These are phyloP conservation scores for Mechanitis mazaeus DNA, from an alignment of 2,888 invertebrate genomes.

Conservation along the genomic window DNA sequence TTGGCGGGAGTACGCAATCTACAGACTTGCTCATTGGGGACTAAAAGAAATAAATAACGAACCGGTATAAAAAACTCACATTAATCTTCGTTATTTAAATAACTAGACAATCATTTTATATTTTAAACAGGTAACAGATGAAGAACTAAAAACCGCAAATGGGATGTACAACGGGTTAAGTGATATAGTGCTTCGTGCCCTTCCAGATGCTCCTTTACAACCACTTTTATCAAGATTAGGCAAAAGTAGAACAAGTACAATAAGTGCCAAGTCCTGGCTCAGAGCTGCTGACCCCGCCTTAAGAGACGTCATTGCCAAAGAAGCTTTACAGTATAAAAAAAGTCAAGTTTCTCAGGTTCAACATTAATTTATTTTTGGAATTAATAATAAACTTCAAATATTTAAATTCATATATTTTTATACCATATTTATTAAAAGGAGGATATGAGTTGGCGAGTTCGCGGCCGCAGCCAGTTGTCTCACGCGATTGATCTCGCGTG, in stretches of 20 bases:
- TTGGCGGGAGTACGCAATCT: conserved; percentile 90
- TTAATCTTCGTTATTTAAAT: not conserved
- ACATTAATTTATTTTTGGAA: not conserved
- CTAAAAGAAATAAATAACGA: conserved; percentile 80
- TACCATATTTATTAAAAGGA: conserved; percentile 69
- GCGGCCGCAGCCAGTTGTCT: conserved; percentile 83
- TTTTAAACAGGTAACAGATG: conserved; percentile 79
- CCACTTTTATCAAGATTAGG: conserved; percentile 84
- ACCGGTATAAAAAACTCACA: conserved; percentile 40
- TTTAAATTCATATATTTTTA: conserved; percentile 6
- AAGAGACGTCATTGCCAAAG: conserved; percentile 88
- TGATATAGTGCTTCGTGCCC: conserved; percentile 86
- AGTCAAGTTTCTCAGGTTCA: conserved; percentile 72
- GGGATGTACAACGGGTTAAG: conserved; percentile 83
- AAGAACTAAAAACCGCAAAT: conserved; percentile 82
- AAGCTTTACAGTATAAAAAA: conserved; percentile 88
- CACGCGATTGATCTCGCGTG: conserved; percentile 84
- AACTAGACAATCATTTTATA: not conserved
- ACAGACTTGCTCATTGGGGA: conserved; percentile 92
- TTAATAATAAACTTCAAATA: not conserved
- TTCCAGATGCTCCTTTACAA: conserved; percentile 87
- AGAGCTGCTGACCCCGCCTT: conserved; percentile 84
- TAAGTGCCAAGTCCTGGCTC: conserved; percentile 83
- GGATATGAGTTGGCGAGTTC: conserved; percentile 83
- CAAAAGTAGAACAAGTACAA: conserved; percentile 64